These are phyloP conservation scores for Aporophyla lueneburgensis DNA, from an alignment of 2,888 invertebrate species.

Conservation along the genomic window DNA sequence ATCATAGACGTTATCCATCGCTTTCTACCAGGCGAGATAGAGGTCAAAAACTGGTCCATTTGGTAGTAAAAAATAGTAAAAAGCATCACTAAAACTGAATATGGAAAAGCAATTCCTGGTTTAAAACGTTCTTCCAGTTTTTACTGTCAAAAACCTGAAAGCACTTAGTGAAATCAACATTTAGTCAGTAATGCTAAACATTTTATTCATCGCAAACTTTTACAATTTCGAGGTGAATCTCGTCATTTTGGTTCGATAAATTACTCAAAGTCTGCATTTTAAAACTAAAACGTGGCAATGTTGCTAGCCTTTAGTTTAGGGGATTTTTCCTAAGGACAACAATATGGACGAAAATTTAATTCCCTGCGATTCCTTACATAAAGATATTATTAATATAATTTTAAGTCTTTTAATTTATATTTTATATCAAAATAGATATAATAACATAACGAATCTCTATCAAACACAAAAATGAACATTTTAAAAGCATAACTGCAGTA, in stretches of 20 bases:
- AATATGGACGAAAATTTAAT: too few relatives aligned
- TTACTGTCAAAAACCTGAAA: neutral
- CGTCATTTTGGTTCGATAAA: neutral
- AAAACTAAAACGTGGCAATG: neutral
- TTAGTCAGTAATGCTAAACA: neutral
- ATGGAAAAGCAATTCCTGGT: neutral
- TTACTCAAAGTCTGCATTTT: neutral
- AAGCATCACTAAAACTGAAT: neutral
- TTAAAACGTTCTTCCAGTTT: too few relatives aligned
- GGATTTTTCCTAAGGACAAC: too few relatives aligned
- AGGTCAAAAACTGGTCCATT: neutral
- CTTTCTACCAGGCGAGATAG: neutral
- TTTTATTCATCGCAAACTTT: slow-evolving; percentile 5
- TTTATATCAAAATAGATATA: too few relatives aligned
- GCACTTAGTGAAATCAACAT: neutral
- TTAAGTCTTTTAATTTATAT: too few relatives aligned
- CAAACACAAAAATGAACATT: neutral
- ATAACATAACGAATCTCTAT: too few relatives aligned
- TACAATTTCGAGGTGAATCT: neutral
- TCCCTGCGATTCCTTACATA: too few relatives aligned
- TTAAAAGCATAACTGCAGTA: neutral
- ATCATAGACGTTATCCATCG: neutral
- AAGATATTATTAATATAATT: too few relatives aligned
- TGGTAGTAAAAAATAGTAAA: neutral
- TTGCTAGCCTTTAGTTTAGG: too few relatives aligned